Conservation (phyloP, 2,797 vertebrate genomes). For the Amniataba percoides region DNA sequence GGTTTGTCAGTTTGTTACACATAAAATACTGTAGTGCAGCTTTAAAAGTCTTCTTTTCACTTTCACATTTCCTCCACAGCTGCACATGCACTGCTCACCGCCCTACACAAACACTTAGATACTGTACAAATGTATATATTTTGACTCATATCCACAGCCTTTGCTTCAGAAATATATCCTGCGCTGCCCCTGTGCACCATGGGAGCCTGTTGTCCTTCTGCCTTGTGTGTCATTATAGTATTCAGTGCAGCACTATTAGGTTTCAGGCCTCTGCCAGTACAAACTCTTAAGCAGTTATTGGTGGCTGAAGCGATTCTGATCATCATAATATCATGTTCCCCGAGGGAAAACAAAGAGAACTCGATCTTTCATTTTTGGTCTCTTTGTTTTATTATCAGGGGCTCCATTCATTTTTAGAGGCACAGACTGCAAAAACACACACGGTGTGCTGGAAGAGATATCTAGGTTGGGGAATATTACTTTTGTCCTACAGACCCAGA, state of each 20-base stretch:
- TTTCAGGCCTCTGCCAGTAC: slow-evolving; percentile 61
- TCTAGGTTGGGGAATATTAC: slow-evolving; percentile 27
- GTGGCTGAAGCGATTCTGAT: slow-evolving; percentile 56
- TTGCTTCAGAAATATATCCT: slow-evolving; percentile 38
- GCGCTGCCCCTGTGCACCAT: slow-evolving; percentile 10
- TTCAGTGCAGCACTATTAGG: slow-evolving; percentile 49
- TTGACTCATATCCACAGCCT: slow-evolving; percentile 35
- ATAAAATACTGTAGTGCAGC: background rate
- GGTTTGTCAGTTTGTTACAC: background rate
- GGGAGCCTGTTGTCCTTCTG: slow-evolving; percentile 53
- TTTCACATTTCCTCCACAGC: slow-evolving; percentile 44
- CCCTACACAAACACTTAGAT: slow-evolving; percentile 28
- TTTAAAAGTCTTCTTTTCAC: slow-evolving; percentile 16
- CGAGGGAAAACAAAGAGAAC: slow-evolving; percentile 52
- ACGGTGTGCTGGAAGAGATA: slow-evolving; percentile 50
- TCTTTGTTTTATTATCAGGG: slow-evolving; percentile 60
- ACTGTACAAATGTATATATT: slow-evolving; percentile 36
- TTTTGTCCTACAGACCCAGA: slow-evolving; percentile 29
- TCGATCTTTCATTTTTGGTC: slow-evolving; percentile 52
- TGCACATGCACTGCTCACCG: slow-evolving; percentile 16
- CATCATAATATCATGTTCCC: slow-evolving; percentile 61
- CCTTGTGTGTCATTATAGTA: slow-evolving; percentile 45
- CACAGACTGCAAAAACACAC: slow-evolving; percentile 54
- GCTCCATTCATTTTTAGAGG: slow-evolving; percentile 54
- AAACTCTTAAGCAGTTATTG: slow-evolving; percentile 65